Percentiles rank a stretch among this genome's conserved stretches.
Evolutionary conservation across 2,797 vertebrate species (phyloP).

Genomic region (Gallinago nigripennis): DNA sequence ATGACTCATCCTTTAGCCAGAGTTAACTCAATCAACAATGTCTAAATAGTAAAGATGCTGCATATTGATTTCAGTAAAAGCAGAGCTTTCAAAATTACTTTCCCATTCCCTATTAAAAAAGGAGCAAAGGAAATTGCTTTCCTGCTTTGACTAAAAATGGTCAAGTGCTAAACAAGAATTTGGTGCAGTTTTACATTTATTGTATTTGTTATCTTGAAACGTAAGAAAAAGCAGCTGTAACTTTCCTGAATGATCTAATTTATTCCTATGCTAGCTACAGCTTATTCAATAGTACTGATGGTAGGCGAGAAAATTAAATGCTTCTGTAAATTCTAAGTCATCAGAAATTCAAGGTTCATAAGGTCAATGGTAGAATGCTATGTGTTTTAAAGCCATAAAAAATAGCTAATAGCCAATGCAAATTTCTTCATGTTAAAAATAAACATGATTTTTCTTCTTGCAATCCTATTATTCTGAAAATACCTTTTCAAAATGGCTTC

Average conservation of each 20-base stretch:
- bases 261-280: not conserved
- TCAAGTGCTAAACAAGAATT: not conserved
- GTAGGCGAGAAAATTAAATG: not conserved
- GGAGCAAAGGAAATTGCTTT: constrained; percentile 34
- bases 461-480: not conserved
- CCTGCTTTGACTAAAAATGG: constrained; percentile 15
- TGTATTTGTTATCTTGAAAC: not conserved
- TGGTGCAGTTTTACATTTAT: not conserved
- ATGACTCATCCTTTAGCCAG: constrained; percentile 38
- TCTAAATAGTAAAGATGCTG: constrained; percentile 32
- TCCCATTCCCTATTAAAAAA: not conserved
- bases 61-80: constrained; percentile 42
- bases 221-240: not conserved
- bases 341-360: not conserved
- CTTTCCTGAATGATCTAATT: not conserved
- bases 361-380: not conserved
- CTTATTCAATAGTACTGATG: not conserved
- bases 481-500: not conserved
- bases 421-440: not conserved
- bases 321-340: not conserved
- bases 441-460: not conserved
- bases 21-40: constrained; percentile 39
- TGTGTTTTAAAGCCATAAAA: not conserved
- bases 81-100: constrained; percentile 49
- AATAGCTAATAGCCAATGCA: not conserved